A percentile compares a stretch with the other conserved stretches of the same genome.
These are phyloP conservation scores for Gadus macrocephalus DNA, from an alignment of 2,113 vertebrate genomes.

Conservation along the genomic window DNA sequence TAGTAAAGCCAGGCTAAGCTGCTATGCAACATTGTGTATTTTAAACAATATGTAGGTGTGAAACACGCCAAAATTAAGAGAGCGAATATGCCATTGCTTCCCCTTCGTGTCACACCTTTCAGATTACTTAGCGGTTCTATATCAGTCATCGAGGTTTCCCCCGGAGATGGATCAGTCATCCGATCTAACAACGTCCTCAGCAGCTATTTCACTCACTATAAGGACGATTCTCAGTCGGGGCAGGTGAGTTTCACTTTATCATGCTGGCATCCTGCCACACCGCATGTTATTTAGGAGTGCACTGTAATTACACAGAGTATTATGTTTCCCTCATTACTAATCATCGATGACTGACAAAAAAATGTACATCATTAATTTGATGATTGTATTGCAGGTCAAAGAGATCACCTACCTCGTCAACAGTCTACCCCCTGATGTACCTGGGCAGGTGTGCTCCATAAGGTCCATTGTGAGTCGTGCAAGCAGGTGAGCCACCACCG, in stretches of 20 bases:
- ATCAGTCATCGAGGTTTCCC: conserved; percentile 79
- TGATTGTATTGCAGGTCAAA: conserved; percentile 42
- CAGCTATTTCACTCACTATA: conserved; percentile 79
- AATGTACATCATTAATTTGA: neutral
- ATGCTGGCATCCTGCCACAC: neutral
- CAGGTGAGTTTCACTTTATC: conserved; percentile 32
- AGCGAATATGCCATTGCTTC: neutral
- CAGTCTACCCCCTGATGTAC: conserved; percentile 68
- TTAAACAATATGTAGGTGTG: too few species aligned
- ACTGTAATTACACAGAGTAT: neutral
- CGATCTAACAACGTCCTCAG: conserved; percentile 77
- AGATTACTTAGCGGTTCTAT: conserved; percentile 69
- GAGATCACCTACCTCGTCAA: conserved; percentile 64
- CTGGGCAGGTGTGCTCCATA: conserved; percentile 63
- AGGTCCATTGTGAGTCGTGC: conserved; percentile 57
- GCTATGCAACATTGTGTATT: too few species aligned
- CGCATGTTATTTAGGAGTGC: neutral
- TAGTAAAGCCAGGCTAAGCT: neutral
- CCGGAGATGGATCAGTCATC: conserved; percentile 85
- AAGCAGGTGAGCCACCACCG: conserved; percentile 54
- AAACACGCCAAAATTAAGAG: too few species aligned
- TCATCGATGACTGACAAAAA: neutral
- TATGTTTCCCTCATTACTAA: neutral
- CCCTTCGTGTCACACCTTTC: neutral
- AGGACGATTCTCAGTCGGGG: conserved; percentile 37